phyloP scores from a whole-genome alignment of 2,113 vertebrate species.

The Carassius carassius region DNA sequence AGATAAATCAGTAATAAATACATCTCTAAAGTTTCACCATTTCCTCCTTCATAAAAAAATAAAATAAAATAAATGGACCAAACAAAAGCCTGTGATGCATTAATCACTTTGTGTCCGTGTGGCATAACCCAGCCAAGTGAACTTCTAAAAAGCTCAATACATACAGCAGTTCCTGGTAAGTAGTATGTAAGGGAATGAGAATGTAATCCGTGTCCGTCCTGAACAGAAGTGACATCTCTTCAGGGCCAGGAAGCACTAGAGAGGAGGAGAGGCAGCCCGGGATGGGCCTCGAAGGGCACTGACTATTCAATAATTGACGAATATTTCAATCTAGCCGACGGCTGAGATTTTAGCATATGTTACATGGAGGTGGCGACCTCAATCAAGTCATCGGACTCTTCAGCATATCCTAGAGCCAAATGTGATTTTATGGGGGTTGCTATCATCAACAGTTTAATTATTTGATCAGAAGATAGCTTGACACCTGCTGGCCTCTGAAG shows the following conservation, averaged over 20 bases:
- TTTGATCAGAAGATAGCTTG: slow-evolving; percentile 56
- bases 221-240: slow-evolving; percentile 57
- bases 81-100: not conserved
- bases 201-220: slow-evolving; percentile 64
- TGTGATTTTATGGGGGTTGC: slow-evolving; percentile 53
- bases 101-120: not conserved
- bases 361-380: slow-evolving; percentile 66
- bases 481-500: slow-evolving; percentile 29
- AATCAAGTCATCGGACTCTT: slow-evolving; percentile 71
- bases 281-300: slow-evolving; percentile 45
- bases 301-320: slow-evolving; percentile 64
- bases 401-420: slow-evolving; percentile 49
- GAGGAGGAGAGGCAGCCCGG: slow-evolving; percentile 47
- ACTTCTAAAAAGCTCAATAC: not conserved
- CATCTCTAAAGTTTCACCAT: not conserved
- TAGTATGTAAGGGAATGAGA: slow-evolving; percentile 56
- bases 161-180: not conserved
- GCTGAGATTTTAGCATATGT: slow-evolving; percentile 69
- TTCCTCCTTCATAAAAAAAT: not conserved
- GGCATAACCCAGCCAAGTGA: not conserved
- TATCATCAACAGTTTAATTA: slow-evolving; percentile 63
- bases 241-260: slow-evolving; percentile 36
- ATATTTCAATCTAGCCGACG: slow-evolving; percentile 64
- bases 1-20: not conserved
- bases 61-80: not conserved